Evolutionary conservation across 2,888 invertebrate species (phyloP), one percentile per base, ranked within the genome.

Genomic region (Drosophila niveifrons): DNA sequence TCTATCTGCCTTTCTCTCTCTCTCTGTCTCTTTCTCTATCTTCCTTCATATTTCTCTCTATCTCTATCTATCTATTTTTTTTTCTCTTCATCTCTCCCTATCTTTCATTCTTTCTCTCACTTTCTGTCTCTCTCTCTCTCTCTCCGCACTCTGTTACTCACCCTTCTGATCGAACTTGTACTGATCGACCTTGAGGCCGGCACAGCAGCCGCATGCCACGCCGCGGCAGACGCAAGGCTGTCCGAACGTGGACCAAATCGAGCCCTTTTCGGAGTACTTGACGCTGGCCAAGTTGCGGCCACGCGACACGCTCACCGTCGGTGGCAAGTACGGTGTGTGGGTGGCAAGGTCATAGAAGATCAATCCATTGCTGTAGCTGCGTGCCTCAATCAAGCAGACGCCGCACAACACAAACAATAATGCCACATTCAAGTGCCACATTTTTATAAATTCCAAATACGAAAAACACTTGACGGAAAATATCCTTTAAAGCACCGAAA

Each of bases 191-290:
- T 95, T 94, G 75, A 96, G 93, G n/a, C 96, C 96, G 2, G 95
- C 94, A 83, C 96, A 96, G 90, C 96, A 96, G 50, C 94, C 94
- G 84, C 96, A 96, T 52, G 93, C 92, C 0, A 94, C 90, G 3
- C 93, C 93, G 15, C 93, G 92, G 84, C 96, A 96, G 8, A 93
- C 92, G 77, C 92, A 92, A 23, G 90, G 91, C 74, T 90, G 88
- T 0, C 91, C 91, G 39, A 91, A 90, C 4, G 90, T 90, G 0
- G 91, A 91, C 84, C 91, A 91, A 17, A 91, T 91, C 13, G 91
- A 90, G 11, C 91, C 90, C 65, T 90, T 83, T 29, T 80, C 74
- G 13, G 91, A 90, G 50, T 90, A 89, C 64, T 86, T 83, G 13
- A 87, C 79, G 46, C 82, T 90, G 55, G 90, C 74, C 63, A 90